A percentile compares a stretch with the other conserved stretches of the same genome.
Evolutionary conservation across 2,113 vertebrate species (phyloP).

Genomic region (Rhinogobius similis): DNA sequence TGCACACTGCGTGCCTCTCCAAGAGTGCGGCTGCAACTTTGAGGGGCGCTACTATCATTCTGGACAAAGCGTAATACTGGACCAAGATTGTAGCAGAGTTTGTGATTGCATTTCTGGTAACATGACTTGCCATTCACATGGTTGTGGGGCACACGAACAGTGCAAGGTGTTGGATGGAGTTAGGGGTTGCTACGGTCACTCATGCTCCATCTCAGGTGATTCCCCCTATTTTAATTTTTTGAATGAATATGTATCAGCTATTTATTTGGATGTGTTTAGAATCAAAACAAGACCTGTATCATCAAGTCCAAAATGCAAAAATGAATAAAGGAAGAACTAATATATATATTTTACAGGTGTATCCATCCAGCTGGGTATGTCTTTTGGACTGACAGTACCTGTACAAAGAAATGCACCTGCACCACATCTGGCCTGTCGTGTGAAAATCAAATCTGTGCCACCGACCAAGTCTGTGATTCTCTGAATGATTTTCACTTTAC

Average conservation of each 20-base stretch:
- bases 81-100: conserved; percentile 45
- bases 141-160: conserved; percentile 37
- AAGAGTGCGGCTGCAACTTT: conserved; percentile 67
- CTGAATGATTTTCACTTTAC: conserved; percentile 31
- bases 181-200: neutral
- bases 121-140: conserved; percentile 17
- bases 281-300: neutral
- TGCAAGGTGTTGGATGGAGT: neutral
- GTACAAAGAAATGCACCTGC: conserved; percentile 57
- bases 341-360: conserved; percentile 48
- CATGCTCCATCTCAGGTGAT: neutral
- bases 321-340: neutral
- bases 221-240: neutral
- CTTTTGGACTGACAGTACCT: conserved; percentile 68
- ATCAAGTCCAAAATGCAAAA: neutral
- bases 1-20: conserved; percentile 51
- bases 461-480: conserved; percentile 49
- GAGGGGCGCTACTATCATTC: conserved; percentile 61
- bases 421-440: conserved; percentile 43
- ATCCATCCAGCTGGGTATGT: conserved; percentile 34
- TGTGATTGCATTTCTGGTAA: conserved; percentile 52
- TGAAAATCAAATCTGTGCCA: conserved; percentile 38
- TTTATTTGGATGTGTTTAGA: neutral
- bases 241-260: neutral
- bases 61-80: conserved; percentile 61